Percentiles rank a stretch among this genome's conserved stretches.
Conservation (phyloP, 2,113 vertebrate genomes). For the Muntiacus muntjak region DNA sequence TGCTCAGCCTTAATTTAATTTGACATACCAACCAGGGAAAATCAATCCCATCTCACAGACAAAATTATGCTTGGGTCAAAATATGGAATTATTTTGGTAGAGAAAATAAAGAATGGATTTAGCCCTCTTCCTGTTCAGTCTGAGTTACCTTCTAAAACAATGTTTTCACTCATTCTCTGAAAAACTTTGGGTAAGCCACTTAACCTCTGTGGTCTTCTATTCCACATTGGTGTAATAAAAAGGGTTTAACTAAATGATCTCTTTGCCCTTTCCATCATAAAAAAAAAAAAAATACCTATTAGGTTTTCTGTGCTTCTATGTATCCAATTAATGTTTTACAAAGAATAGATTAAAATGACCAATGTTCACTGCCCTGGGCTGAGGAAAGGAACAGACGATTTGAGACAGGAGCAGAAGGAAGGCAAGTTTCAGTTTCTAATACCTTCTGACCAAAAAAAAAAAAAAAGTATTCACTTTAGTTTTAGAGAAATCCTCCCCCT, state of each 20-base stretch:
- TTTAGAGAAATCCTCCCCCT: background rate
- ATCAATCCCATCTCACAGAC: background rate
- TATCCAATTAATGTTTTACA: slow-evolving; percentile 40
- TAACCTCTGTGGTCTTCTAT: slow-evolving; percentile 44
- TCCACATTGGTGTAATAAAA: slow-evolving; percentile 41
- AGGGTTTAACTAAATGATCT: slow-evolving; percentile 35
- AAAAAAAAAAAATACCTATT: background rate
- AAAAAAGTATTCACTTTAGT: background rate
- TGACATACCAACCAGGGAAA: background rate
- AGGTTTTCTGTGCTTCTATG: background rate
- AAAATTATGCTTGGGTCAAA: background rate
- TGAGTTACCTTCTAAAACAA: slow-evolving; percentile 10
- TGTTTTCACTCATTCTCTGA: slow-evolving; percentile 34
- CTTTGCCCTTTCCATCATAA: background rate
- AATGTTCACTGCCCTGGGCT: background rate
- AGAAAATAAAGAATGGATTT: background rate
- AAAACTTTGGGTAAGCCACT: slow-evolving; percentile 20
- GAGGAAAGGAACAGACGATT: background rate
- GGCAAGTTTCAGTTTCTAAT: background rate
- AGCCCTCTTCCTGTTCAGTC: background rate
- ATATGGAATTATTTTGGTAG: background rate
- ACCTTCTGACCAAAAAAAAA: background rate
- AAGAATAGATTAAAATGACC: slow-evolving; percentile 28
- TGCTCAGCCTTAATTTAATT: background rate
- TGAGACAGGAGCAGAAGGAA: slow-evolving; percentile 11